Evolutionary conservation across 2,113 vertebrate genomes (phyloP), one percentile per base, ranked within the genome.

Genomic region (Dryoscopus gambensis): DNA sequence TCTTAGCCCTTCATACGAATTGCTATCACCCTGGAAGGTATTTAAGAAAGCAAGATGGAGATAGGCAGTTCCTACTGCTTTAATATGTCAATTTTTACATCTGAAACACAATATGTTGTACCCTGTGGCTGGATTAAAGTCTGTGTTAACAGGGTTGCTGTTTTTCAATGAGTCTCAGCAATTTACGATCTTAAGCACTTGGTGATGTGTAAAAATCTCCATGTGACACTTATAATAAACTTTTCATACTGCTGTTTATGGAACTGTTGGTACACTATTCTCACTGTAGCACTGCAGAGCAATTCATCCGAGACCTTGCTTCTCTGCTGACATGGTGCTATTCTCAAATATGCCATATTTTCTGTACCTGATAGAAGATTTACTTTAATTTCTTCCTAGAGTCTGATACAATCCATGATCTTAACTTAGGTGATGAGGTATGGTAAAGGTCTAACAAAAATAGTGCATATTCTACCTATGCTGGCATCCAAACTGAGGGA

Each of bases 1-100:
- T 63, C 47, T 35, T 57, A 17, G 50, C 15, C n/a, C 6, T 47
- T 50, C 27, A 13, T 30, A 46, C 0, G 0, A 47, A 75, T 12
- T 67, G 16, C 33, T 57, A 5, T 49, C 9, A 63, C 10, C 8
- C 16, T 31, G 27, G n/a, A 88, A 88, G 16, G 10, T 24, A 47
- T 74, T 74, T 47, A 52, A 33, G 27, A 75, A 75, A 56, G 37
- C 33, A 30, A 63, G 12, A 56, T 33, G 4, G 27, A 78, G 7
- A 28, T 0, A 30, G 12, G 11, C 19, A 55, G 20, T 17, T 73
- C 35, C 53, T 73, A 37, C 11, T 52, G 21, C 23, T 81, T 33
- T 55, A 33, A 30, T 13, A 64, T 0, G 1, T 12, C 13, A 23
- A 3, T 39, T 80, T 86, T 67, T 67, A 16, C 4, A 13, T 39